phyloP scores from a whole-genome alignment of 2,888 invertebrate species.

The Brachypterus glaber region DNA sequence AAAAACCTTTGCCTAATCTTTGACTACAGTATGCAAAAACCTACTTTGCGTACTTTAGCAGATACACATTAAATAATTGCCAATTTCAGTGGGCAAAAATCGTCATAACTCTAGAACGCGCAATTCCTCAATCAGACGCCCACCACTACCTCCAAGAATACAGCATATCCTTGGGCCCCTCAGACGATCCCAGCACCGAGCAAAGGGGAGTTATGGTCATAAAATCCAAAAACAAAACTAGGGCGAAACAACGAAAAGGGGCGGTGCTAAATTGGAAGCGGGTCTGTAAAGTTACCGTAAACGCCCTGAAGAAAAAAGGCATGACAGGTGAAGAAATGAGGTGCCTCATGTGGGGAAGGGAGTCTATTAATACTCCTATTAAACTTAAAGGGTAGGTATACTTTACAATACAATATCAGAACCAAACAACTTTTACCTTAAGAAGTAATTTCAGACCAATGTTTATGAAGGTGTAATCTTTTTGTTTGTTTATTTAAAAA shows the following conservation, averaged over 20 bases:
- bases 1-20: neutral
- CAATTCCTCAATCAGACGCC: slow-evolving; percentile 82
- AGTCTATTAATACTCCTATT: slow-evolving; percentile 78
- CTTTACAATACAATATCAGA: neutral
- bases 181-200: slow-evolving; percentile 71
- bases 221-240: slow-evolving; percentile 91
- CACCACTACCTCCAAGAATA: slow-evolving; percentile 90
- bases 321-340: slow-evolving; percentile 81
- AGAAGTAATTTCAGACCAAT: too few species aligned
- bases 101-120: slow-evolving; percentile 90
- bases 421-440: slow-evolving; percentile 2
- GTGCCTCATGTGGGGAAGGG: slow-evolving; percentile 83
- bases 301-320: slow-evolving; percentile 68
- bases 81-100: slow-evolving; percentile 94
- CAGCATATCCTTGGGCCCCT: slow-evolving; percentile 83
- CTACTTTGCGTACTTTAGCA: too few species aligned
- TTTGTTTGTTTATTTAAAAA: too few species aligned
- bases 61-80: too few species aligned
- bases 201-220: slow-evolving; percentile 95
- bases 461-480: too few species aligned
- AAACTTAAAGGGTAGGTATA: slow-evolving; percentile 50
- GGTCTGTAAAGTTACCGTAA: slow-evolving; percentile 80
- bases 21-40: neutral
- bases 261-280: slow-evolving; percentile 97
- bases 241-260: slow-evolving; percentile 92